phyloP scores from a whole-genome alignment of 1,140 invertebrate genomes.

The Zaprionus africanus region DNA sequence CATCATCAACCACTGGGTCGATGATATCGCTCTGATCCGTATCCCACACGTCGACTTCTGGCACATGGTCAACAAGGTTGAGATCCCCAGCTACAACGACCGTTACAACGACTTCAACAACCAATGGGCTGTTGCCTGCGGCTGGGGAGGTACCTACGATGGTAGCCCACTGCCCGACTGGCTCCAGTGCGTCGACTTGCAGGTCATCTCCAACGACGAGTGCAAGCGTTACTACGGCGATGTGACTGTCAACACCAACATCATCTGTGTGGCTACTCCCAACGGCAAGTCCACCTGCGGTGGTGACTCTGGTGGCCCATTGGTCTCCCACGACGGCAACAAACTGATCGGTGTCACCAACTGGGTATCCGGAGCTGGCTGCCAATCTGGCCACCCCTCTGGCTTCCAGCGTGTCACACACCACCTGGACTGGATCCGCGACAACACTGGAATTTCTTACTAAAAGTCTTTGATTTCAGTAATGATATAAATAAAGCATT shows the following conservation, averaged over 20 bases:
- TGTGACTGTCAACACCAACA: too few species aligned
- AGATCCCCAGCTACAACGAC: slow-evolving; percentile 58
- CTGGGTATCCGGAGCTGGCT: slow-evolving; percentile 35
- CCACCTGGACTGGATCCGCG: slow-evolving; percentile 85
- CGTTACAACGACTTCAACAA: slow-evolving; percentile 46
- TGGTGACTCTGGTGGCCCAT: slow-evolving; percentile 86
- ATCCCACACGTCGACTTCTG: too few species aligned
- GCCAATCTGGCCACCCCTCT: slow-evolving; percentile 70
- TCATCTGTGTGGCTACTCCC: slow-evolving; percentile 64
- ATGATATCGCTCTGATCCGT: too few species aligned
- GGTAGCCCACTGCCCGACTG: slow-evolving; percentile 46
- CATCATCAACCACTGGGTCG: too few species aligned
- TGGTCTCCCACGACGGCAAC: slow-evolving; percentile 82
- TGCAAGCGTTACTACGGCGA: slow-evolving; percentile 38
- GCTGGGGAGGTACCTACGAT: slow-evolving; percentile 57
- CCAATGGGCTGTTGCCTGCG: slow-evolving; percentile 60
- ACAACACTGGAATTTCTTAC: too few species aligned
- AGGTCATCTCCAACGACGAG: slow-evolving; percentile 38
- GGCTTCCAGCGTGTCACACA: slow-evolving; percentile 85
- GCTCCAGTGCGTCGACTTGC: slow-evolving; percentile 55
- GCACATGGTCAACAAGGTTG: slow-evolving; percentile 59
- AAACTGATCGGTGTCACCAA: slow-evolving; percentile 85
- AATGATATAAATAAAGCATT: background rate
- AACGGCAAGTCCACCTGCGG: slow-evolving; percentile 72
- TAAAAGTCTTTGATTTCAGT: background rate